Evolutionary conservation across 2,113 vertebrate species (phyloP).

Genomic region (Falcunculus frontatus): DNA sequence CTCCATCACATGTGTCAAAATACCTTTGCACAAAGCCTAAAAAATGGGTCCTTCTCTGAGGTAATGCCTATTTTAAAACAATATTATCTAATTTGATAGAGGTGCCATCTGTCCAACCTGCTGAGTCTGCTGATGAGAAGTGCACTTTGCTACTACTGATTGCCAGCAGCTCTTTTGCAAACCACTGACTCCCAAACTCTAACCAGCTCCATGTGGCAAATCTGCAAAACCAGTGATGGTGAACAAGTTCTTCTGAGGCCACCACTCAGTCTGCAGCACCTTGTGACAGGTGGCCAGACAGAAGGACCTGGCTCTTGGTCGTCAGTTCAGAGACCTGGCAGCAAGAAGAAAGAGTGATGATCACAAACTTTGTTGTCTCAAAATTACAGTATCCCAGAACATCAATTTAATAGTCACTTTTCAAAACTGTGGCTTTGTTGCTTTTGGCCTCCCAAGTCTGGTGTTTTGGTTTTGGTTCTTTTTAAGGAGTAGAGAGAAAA

Average conservation of each 20-base stretch:
- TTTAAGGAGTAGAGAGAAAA: background rate
- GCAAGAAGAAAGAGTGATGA: background rate
- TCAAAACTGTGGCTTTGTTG: background rate
- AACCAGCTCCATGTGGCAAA: background rate
- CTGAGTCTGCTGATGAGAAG: background rate
- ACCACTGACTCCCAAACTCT: background rate
- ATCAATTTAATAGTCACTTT: background rate
- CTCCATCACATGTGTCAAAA: background rate
- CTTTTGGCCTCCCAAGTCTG: background rate
- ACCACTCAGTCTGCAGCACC: background rate
- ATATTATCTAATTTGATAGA: background rate
- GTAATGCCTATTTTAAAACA: background rate
- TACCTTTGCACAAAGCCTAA: background rate
- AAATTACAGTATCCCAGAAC: background rate
- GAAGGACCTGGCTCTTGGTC: background rate
- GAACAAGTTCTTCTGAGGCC: background rate
- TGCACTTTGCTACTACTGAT: background rate
- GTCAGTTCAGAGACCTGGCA: background rate
- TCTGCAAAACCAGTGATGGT: background rate
- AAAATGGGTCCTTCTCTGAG: background rate
- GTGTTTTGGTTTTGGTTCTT: background rate
- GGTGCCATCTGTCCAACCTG: background rate
- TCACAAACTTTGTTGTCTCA: background rate
- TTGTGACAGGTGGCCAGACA: slow-evolving; percentile 24
- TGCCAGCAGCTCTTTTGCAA: background rate